Conservation (phyloP, 2,113 vertebrate genomes). For the Heptranchias perlo region DNA sequence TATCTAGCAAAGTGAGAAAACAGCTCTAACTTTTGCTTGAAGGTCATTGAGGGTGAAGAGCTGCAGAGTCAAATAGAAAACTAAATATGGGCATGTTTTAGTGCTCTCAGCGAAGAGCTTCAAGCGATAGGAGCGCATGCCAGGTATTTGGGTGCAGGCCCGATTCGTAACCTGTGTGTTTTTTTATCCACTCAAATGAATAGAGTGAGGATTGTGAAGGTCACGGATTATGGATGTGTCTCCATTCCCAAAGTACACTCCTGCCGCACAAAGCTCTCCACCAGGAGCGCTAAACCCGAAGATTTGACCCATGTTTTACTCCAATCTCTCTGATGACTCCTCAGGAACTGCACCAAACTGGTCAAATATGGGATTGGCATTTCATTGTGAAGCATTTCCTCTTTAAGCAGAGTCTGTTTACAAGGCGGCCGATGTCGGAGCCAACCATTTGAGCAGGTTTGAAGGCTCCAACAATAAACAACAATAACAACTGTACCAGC, state of each 20-base stretch:
- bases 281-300: not conserved
- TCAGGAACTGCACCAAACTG: not conserved
- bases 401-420: not conserved
- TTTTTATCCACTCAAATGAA: not conserved
- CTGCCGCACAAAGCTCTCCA: not conserved
- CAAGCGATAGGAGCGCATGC: not conserved
- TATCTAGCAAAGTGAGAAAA: not conserved
- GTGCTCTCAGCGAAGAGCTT: not conserved
- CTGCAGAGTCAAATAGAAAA: not conserved
- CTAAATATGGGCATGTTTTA: not conserved
- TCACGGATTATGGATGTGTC: not conserved
- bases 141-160: not conserved
- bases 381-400: not conserved
- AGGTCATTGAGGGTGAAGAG: not conserved
- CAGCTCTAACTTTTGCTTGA: not conserved
- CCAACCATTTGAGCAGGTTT: too few relatives aligned
- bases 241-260: not conserved
- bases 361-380: not conserved
- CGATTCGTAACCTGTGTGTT: not conserved
- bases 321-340: not conserved
- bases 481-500: too few relatives aligned
- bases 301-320: not conserved
- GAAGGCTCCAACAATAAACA: too few relatives aligned
- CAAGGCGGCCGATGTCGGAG: too few relatives aligned
- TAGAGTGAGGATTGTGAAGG: not conserved